A percentile compares a stretch with the other conserved stretches of the same genome.
Evolutionary conservation across 1,140 invertebrate genomes (phyloP).

Genomic region (Apis cerana): DNA sequence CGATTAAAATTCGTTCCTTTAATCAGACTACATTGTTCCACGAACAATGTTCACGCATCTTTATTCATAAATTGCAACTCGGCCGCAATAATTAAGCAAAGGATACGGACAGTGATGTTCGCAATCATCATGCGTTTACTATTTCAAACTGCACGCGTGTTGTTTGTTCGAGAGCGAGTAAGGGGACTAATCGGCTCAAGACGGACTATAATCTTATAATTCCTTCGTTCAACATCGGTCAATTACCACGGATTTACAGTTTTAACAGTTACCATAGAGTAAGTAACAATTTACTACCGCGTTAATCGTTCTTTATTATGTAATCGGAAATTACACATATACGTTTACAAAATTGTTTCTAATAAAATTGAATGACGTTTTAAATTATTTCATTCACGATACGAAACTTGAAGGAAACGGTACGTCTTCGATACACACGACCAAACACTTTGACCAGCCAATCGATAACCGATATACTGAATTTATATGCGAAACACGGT

Average conservation of each 20-base stretch:
- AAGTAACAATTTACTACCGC: no score
- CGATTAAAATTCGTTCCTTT: neutral
- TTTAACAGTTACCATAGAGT: neutral
- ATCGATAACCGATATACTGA: constrained; percentile 15
- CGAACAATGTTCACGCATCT: neutral
- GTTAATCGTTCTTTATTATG: no score
- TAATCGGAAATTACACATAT: no score
- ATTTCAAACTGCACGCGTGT: neutral
- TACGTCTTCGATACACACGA: neutral
- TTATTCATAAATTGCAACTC: neutral
- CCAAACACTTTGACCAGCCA: no score
- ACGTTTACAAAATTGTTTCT: neutral
- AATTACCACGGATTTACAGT: neutral
- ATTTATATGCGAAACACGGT: neutral
- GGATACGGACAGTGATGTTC: neutral
- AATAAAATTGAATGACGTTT: neutral
- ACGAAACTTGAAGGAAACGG: neutral
- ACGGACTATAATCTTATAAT: neutral
- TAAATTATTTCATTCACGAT: no score
- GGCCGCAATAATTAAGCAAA: constrained; percentile 6
- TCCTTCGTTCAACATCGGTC: neutral
- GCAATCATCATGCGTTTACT: neutral
- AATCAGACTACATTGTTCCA: neutral
- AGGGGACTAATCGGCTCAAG: neutral
- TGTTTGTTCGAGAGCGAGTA: neutral